Evolutionary conservation across 2,797 vertebrate genomes (phyloP).

Genomic region (Danio jaintianensis): DNA sequence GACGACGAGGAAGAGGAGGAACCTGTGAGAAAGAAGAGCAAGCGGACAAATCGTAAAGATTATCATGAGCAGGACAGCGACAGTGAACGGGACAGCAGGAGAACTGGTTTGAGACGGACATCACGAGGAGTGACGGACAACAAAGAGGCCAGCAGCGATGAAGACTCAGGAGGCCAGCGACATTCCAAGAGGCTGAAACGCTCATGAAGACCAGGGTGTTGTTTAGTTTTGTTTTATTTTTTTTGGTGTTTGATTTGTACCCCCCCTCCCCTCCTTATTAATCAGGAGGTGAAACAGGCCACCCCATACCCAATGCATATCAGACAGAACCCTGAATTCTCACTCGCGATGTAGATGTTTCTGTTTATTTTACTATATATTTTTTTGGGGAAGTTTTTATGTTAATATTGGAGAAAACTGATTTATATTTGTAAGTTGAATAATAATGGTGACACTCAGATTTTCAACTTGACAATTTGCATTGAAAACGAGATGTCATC

Average conservation of each 20-base stretch:
- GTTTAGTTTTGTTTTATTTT: constrained; percentile 44
- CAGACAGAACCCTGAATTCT: constrained; percentile 7
- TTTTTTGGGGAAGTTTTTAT: constrained; percentile 68
- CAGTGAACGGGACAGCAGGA: constrained; percentile 83
- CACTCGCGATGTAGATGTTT: constrained; percentile 51
- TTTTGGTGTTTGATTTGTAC: constrained; percentile 7
- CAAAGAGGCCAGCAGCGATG: constrained; percentile 68
- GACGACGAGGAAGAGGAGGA: constrained; percentile 70
- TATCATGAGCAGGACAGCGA: constrained; percentile 85
- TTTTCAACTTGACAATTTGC: constrained; percentile 59
- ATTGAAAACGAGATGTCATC: constrained; percentile 59
- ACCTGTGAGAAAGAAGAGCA: constrained; percentile 76
- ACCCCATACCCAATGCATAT: background rate
- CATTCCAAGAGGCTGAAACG: constrained; percentile 85
- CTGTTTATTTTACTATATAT: constrained; percentile 58
- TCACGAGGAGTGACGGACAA: constrained; percentile 39
- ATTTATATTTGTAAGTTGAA: constrained; percentile 86
- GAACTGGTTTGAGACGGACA: constrained; percentile 69
- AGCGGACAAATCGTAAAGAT: constrained; percentile 72
- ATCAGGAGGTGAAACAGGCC: constrained; percentile 28
- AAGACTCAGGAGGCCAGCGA: constrained; percentile 74
- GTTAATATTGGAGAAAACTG: constrained; percentile 78
- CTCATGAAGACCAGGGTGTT: constrained; percentile 71
- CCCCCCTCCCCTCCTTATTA: constrained; percentile 17
- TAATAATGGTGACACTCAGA: constrained; percentile 68